Evolutionary conservation across 23 tunicate genomes (phyloP), one percentile per base, ranked within the genome.

Genomic region (Ascidia mentula): DNA sequence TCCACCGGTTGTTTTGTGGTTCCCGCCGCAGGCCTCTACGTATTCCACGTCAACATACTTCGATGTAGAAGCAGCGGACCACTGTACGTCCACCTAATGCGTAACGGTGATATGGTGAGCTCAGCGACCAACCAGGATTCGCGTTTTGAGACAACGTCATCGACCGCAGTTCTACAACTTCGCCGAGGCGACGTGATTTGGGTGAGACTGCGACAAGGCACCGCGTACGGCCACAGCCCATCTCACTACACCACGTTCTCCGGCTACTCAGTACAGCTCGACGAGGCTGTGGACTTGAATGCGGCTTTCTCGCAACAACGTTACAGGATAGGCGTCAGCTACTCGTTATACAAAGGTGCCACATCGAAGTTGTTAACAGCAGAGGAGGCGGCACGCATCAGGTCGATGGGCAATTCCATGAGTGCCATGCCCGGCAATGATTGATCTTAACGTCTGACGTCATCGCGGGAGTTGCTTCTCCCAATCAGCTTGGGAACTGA

Each of bases 151-250:
- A 91, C 99, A 26, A 85, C 94, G 30, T 82, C 91, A 24, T 74
- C 97, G 3, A 93, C 93, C 61, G 93, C 98, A 0, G 99, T 91
- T 20, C 45, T 96, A 9, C 79, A 39, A 46, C 81, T 96, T 35
- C 46, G 39, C 0, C 86, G 88, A 0, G 99, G 97, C 26, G 99
- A 96, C 80, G 92, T 83, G 2, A 78, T 96, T 36, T 96, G 99
- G 99, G 94, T 96, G 37, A 80, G 97, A 35, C 76, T 96, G 69
- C 91, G 95, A 9, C 94, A 91, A 61, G 99, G 99, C 0, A 85
- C 78, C 15, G 91, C 89, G 31, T 88, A 87, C 79, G 99, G 99
- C 1, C 94, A 89, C 73, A 69, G 82, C 28, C 94, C 89, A 18
- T 79, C 97, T 6, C 97, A 96, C 71, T 87, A 91, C 74, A 78